Evolutionary conservation across 2,888 invertebrate species (phyloP).

Genomic region (Stenchaetothrips biformis): DNA sequence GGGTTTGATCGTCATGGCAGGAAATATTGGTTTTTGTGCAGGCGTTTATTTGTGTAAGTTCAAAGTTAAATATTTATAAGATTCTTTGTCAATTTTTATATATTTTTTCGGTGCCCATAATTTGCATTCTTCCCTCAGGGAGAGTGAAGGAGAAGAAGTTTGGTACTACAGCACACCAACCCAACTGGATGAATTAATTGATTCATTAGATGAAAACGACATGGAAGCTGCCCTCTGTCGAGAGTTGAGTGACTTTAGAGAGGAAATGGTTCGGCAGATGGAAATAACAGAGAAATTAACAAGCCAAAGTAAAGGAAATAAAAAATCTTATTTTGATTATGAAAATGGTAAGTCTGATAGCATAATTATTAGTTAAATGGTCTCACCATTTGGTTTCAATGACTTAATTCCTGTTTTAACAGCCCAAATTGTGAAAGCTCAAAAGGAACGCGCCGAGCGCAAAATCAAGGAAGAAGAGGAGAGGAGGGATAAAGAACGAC

Average conservation of each 20-base stretch:
- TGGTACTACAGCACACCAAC: slow-evolving; percentile 88
- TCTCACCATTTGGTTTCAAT: background rate
- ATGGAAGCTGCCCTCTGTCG: slow-evolving; percentile 76
- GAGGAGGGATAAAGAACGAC: slow-evolving; percentile 45
- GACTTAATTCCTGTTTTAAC: slow-evolving; percentile 36
- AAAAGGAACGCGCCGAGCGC: slow-evolving; percentile 59
- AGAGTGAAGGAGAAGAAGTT: slow-evolving; percentile 71
- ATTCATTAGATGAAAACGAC: slow-evolving; percentile 68
- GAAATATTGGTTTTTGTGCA: slow-evolving; percentile 94
- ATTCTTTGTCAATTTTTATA: background rate
- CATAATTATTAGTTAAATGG: background rate
- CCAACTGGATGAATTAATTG: slow-evolving; percentile 78
- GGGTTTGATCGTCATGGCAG: slow-evolving; percentile 95
- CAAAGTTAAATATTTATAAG: background rate
- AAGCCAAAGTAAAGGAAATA: slow-evolving; percentile 74
- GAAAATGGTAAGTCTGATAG: slow-evolving; percentile 61
- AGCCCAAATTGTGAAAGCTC: slow-evolving; percentile 57
- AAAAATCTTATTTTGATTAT: slow-evolving; percentile 80
- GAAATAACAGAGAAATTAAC: slow-evolving; percentile 85
- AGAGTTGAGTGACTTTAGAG: slow-evolving; percentile 74
- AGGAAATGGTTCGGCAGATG: slow-evolving; percentile 88
- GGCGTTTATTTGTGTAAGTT: slow-evolving; percentile 88
- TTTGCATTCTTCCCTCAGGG: slow-evolving; percentile 52
- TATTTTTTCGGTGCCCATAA: background rate
- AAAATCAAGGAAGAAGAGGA: slow-evolving; percentile 50